A percentile compares a stretch with the other conserved stretches of the same genome.
phyloP scores from a whole-genome alignment of 2,888 invertebrate genomes.

The Apodemia zela region DNA sequence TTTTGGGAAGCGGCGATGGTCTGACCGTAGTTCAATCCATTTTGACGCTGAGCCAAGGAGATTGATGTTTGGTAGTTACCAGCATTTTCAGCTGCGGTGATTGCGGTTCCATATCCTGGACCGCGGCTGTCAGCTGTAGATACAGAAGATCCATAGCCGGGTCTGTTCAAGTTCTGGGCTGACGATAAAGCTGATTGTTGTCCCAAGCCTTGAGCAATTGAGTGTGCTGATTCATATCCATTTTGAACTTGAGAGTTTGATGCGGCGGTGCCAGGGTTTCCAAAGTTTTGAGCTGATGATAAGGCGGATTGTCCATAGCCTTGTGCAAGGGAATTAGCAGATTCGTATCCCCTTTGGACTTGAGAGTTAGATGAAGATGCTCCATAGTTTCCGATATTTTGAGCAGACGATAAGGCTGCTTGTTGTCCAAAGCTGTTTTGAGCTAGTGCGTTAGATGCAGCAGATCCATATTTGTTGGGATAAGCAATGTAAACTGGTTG shows the following conservation, averaged over 20 bases:
- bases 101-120: constrained; percentile 43
- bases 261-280: constrained; percentile 47
- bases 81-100: constrained; percentile 44
- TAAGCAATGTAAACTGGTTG: constrained; percentile 8
- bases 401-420: constrained; percentile 31
- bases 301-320: constrained; percentile 28
- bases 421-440: background rate
- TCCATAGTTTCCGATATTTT: constrained; percentile 48
- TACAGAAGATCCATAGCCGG: constrained; percentile 36
- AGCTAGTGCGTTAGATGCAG: constrained; percentile 22
- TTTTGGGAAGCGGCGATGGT: constrained; percentile 54
- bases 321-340: constrained; percentile 40
- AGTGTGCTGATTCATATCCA: constrained; percentile 43
- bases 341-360: constrained; percentile 42
- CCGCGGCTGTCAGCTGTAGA: constrained; percentile 17
- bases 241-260: constrained; percentile 49
- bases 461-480: constrained; percentile 34
- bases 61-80: constrained; percentile 40
- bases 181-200: constrained; percentile 40
- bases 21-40: constrained; percentile 36
- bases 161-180: background rate
- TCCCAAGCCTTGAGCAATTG: constrained; percentile 37
- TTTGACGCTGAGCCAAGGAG: constrained; percentile 49
- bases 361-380: constrained; percentile 52
- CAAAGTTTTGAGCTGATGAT: constrained; percentile 37